Base-by-base conservation (phyloP, 2,888 invertebrate species). In the Drosophila rubida region DNA sequence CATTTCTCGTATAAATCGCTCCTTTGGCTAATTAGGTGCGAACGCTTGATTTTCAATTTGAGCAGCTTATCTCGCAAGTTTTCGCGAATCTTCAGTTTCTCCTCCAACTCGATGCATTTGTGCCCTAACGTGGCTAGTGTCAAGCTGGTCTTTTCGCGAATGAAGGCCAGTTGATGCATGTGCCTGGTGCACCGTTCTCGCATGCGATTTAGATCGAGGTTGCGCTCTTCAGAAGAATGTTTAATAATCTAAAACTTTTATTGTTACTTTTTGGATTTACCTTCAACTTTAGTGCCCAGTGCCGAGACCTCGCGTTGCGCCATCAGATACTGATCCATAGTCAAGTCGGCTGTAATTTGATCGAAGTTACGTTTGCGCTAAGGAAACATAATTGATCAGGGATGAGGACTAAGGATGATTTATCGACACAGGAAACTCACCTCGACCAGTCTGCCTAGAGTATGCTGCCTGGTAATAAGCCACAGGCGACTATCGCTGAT, bases 151-250 rank as follows among this genome's bases (percentile, higher is more conserved):
- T 75, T 74, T 11, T 74, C 73, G 19, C 76, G 57, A 2, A 74
- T 75, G 35, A 66, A 74, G 32, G 73, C 73, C 42, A 76, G 14
- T 14, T 66, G 71, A 41, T 75, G 66, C 30, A 75, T 61, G 11
- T 76, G 66, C 8, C 51, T 55, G 23, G 48, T 66, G 19, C 71
- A 74, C 1, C 73, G 76, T 37, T 75, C 51, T 16, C 58, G 60
- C 66, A 74, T 75, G 4, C 50, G 58, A 37, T 13, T 37, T 4
- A 73, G 19, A 0, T 74, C 73, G 2, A 35, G 0, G 22, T 42
- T 51, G 11, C 71, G 76, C 8, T 74, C 73, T 74, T 19, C 19
- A n/a, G n/a, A n/a, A n/a, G 19, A 19, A 19, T 1, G 19, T 2
- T 19, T 19, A 19, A 19, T 19, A 2, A 19, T 19, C 19, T 19